Conservation (phyloP, 2,888 invertebrate species). For the Napeogenes sylphis region DNA sequence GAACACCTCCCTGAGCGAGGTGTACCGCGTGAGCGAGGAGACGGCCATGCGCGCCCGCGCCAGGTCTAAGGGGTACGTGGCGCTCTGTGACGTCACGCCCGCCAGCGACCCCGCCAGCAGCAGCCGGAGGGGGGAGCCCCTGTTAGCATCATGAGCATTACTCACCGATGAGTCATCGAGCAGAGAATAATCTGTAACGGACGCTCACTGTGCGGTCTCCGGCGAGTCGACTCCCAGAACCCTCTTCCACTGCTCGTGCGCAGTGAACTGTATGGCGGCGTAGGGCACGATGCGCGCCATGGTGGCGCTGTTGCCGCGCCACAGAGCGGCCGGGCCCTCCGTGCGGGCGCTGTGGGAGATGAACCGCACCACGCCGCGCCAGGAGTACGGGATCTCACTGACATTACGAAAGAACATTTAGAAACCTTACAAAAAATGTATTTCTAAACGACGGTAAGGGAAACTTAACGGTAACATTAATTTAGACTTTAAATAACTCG, state of each 20-base stretch:
- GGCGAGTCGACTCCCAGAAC: constrained; percentile 84
- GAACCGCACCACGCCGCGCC: constrained; percentile 83
- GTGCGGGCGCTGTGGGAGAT: constrained; percentile 81
- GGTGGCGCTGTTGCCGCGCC: constrained; percentile 99
- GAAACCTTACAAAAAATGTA: not conserved
- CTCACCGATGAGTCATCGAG: too few species aligned
- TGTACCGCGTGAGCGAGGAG: constrained; percentile 79
- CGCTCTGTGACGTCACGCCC: constrained; percentile 94
- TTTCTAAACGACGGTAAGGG: not conserved
- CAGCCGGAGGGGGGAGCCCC: constrained; percentile 69
- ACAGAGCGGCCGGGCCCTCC: constrained; percentile 91
- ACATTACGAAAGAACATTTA: constrained; percentile 23
- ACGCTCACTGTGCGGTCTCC: constrained; percentile 49
- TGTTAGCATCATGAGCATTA: constrained; percentile 27
- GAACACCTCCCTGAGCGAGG: constrained; percentile 78
- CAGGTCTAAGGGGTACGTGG: constrained; percentile 97
- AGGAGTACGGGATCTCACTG: constrained; percentile 84
- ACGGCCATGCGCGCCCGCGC: constrained; percentile 99
- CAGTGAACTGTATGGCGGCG: constrained; percentile 97
- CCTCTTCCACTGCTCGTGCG: constrained; percentile 98
- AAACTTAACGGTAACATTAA: too few species aligned
- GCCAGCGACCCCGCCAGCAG: constrained; percentile 96
- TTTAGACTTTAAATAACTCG: too few species aligned
- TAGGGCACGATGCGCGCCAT: constrained; percentile 98
- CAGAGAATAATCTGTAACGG: too few species aligned